phyloP scores from a whole-genome alignment of 2,113 vertebrate species.

The Spilogale gracilis region DNA sequence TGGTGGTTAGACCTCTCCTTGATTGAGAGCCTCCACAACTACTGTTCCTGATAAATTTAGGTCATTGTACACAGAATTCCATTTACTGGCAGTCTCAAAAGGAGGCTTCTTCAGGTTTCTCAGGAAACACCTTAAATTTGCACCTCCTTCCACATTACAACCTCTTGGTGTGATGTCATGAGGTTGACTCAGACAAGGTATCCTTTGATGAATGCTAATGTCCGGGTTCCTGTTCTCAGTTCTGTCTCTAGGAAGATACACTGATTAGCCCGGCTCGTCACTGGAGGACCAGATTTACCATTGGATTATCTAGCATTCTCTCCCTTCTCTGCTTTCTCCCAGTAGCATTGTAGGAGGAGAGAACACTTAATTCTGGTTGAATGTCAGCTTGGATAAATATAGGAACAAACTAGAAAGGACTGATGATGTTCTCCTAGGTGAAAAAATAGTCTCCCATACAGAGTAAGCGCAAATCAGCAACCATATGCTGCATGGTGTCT shows the following conservation, averaged over 20 bases:
- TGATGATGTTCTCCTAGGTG: constrained; percentile 21
- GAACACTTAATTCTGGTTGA: constrained; percentile 77
- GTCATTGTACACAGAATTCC: constrained; percentile 10
- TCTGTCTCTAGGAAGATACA: background rate
- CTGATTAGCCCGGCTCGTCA: background rate
- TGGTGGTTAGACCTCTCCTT: background rate
- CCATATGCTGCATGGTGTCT: background rate
- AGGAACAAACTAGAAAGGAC: constrained; percentile 71
- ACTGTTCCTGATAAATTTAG: constrained; percentile 57
- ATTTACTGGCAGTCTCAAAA: constrained; percentile 17
- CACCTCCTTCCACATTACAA: background rate
- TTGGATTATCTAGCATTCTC: constrained; percentile 15
- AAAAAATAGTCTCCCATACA: background rate
- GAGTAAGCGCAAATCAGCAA: background rate
- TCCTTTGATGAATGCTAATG: background rate
- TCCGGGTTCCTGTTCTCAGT: background rate
- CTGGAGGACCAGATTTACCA: constrained; percentile 29
- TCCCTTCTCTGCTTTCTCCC: constrained; percentile 44
- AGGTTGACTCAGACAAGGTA: background rate
- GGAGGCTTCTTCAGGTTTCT: background rate
- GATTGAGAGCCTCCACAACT: background rate
- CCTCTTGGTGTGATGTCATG: background rate
- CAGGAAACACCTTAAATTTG: background rate
- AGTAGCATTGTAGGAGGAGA: constrained; percentile 50
- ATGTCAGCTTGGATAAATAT: constrained; percentile 73